Conservation (phyloP, 2,113 vertebrate genomes). For the Furnarius figulus region DNA sequence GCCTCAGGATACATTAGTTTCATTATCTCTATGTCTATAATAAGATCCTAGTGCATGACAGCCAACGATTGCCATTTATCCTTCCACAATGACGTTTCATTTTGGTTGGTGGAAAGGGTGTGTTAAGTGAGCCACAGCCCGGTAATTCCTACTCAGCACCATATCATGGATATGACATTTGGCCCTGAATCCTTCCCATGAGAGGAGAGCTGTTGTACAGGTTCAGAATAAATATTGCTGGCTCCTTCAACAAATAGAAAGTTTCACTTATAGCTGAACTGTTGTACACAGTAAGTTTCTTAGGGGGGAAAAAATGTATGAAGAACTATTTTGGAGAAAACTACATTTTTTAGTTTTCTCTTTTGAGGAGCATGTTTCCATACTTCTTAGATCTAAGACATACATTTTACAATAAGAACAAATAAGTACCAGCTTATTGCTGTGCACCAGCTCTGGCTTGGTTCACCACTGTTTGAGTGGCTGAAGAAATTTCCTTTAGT, state of each 20-base stretch:
- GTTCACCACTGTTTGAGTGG: background rate
- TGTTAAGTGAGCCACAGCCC: background rate
- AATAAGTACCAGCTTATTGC: background rate
- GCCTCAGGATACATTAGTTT: conserved; percentile 66
- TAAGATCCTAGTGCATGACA: conserved; percentile 45
- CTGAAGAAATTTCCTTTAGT: background rate
- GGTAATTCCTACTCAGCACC: background rate
- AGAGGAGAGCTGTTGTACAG: background rate
- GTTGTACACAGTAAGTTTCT: background rate
- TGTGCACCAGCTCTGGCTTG: background rate
- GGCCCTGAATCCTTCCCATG: background rate
- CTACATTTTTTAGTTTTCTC: background rate
- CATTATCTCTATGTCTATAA: conserved; percentile 63
- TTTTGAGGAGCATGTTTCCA: background rate
- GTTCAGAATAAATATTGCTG: background rate
- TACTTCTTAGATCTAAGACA: background rate
- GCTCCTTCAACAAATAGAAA: background rate
- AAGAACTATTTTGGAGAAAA: background rate
- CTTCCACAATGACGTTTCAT: conserved; percentile 45
- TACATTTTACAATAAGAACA: background rate
- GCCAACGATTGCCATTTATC: conserved; percentile 53
- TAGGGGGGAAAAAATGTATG: background rate
- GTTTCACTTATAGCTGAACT: background rate
- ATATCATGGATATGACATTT: background rate
- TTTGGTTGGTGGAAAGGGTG: conserved; percentile 18